phyloP scores from a whole-genome alignment of 2,797 vertebrate species.

The Momotus momota region DNA sequence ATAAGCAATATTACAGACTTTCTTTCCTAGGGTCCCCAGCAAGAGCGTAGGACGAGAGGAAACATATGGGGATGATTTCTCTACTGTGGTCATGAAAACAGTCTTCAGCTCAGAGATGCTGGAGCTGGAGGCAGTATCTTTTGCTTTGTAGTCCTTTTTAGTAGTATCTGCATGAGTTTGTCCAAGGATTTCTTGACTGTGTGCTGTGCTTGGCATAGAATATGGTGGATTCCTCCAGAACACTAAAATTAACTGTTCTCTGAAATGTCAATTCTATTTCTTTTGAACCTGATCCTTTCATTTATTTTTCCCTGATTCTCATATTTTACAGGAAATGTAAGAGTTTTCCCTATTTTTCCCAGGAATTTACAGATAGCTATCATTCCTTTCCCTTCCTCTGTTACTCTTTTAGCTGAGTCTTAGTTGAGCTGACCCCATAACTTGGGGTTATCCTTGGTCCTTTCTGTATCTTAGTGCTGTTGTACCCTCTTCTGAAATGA shows the following conservation, averaged over 20 bases:
- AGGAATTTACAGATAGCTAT: not conserved
- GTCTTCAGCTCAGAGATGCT: not conserved
- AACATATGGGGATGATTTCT: not conserved
- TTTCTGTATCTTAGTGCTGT: not conserved
- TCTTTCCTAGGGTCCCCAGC: not conserved
- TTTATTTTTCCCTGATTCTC: not conserved
- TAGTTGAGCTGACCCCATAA: not conserved
- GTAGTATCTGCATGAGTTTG: not conserved
- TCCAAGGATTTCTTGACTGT: not conserved
- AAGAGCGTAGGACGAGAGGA: not conserved
- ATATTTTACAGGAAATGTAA: not conserved
- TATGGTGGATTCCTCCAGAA: not conserved
- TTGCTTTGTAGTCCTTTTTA: not conserved
- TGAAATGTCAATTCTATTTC: not conserved
- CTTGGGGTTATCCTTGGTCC: not conserved
- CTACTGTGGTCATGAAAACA: not conserved
- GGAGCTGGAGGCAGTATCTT: not conserved
- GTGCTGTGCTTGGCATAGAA: not conserved
- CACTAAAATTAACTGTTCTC: not conserved
- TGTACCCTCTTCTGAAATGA: not conserved
- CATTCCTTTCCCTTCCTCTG: not conserved
- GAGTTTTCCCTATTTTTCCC: not conserved
- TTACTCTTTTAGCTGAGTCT: not conserved
- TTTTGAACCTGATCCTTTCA: not conserved
- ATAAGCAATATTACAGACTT: not conserved